Percentiles rank a stretch among this genome's conserved stretches.
Conservation (phyloP, 1,140 invertebrate genomes). For the Sarcophaga peregrina region DNA sequence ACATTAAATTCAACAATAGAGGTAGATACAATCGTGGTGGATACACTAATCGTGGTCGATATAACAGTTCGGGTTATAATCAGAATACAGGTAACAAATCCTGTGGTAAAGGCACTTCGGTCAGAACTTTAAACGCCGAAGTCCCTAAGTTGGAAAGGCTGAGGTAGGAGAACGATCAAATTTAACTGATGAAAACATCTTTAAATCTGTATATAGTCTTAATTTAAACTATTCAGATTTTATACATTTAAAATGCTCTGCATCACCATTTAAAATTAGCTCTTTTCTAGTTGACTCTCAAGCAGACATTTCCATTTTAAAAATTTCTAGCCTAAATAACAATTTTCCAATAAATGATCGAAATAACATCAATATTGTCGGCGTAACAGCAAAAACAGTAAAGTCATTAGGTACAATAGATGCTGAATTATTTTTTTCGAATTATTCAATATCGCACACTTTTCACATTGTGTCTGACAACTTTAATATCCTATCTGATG, state of each 20-base stretch:
- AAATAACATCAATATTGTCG: neutral
- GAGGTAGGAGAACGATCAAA: neutral
- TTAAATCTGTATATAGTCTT: too few relatives aligned
- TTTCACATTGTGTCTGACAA: too few relatives aligned
- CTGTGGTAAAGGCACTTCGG: neutral
- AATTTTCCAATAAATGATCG: neutral
- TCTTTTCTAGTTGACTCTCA: too few relatives aligned
- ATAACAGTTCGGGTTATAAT: too few relatives aligned
- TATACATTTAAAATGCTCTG: too few relatives aligned
- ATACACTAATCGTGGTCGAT: too few relatives aligned
- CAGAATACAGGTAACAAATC: too few relatives aligned
- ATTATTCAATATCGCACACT: constrained; percentile 9
- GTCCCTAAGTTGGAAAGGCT: neutral
- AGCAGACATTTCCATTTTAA: too few relatives aligned
- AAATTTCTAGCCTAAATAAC: neutral
- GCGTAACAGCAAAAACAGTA: neutral
- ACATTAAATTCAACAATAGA: neutral
- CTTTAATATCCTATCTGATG: too few relatives aligned
- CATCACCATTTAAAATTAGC: too few relatives aligned
- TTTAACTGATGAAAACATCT: neutral
- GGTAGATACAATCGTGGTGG: neutral
- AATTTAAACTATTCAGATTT: too few relatives aligned
- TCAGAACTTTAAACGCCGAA: too few relatives aligned
- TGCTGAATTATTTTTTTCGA: constrained; percentile 1
- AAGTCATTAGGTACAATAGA: constrained; percentile 14